A percentile compares a stretch with the other conserved stretches of the same genome.
Conservation (phyloP, 2,113 vertebrate genomes). For the Crotalus helleri region DNA sequence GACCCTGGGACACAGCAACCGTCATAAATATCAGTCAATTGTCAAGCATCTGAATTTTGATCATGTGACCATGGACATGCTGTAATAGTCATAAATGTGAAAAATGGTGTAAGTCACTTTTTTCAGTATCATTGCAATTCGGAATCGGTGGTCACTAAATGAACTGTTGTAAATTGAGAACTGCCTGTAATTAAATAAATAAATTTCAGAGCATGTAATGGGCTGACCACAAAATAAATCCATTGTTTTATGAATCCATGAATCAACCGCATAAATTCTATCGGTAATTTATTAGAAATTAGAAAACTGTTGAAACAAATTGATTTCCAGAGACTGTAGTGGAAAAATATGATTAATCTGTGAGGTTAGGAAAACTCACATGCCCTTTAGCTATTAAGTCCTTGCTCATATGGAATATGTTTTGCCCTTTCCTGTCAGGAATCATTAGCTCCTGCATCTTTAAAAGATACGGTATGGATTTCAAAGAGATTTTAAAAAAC, state of each 20-base stretch:
- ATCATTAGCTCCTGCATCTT: background rate
- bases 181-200: too few relatives aligned
- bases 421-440: slow-evolving; percentile 14
- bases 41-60: too few relatives aligned
- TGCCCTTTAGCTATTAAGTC: slow-evolving; percentile 3
- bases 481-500: background rate
- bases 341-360: background rate
- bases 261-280: background rate
- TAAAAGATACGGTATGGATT: background rate
- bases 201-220: background rate
- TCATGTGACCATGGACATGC: too few relatives aligned
- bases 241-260: background rate
- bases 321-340: background rate
- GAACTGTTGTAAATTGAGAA: too few relatives aligned
- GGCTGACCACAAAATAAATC: background rate
- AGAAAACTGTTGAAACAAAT: background rate
- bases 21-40: too few relatives aligned
- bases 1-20: too few relatives aligned
- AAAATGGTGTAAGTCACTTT: too few relatives aligned
- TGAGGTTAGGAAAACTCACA: slow-evolving; percentile 3
- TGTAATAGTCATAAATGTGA: too few relatives aligned
- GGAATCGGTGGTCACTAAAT: too few relatives aligned
- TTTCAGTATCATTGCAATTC: too few relatives aligned
- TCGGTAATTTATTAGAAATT: background rate
- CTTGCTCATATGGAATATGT: background rate